Evolutionary conservation across 2,888 invertebrate genomes (phyloP).

Genomic region (Caenorhabditis auriculariae): DNA sequence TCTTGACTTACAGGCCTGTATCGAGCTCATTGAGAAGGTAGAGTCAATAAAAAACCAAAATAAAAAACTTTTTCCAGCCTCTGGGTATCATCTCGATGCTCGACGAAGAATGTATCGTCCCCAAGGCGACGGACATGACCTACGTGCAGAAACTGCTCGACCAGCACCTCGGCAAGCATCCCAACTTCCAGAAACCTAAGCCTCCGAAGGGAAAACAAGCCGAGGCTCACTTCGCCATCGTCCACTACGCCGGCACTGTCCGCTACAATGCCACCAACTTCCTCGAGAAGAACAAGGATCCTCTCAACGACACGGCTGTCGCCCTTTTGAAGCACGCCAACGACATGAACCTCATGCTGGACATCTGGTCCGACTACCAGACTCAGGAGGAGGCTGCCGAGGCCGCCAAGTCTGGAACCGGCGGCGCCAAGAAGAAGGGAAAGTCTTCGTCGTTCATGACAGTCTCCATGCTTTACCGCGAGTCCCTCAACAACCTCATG

Average conservation of each 20-base stretch:
- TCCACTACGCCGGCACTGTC: slow-evolving; percentile 97
- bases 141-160: slow-evolving; percentile 98
- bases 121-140: slow-evolving; percentile 97
- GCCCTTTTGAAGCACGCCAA: slow-evolving; percentile 62
- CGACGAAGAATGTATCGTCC: slow-evolving; percentile 99
- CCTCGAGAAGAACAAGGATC: slow-evolving; percentile 70
- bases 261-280: slow-evolving; percentile 67
- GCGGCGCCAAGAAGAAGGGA: slow-evolving; percentile 54
- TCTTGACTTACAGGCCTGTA: slow-evolving; percentile 92
- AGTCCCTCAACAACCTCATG: slow-evolving; percentile 89
- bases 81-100: slow-evolving; percentile 99
- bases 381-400: slow-evolving; percentile 63
- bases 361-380: slow-evolving; percentile 66
- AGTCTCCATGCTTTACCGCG: slow-evolving; percentile 95
- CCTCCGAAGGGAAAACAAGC: slow-evolving; percentile 71
- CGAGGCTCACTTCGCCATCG: slow-evolving; percentile 96
- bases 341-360: slow-evolving; percentile 78
- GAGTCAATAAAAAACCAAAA: background rate
- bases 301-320: slow-evolving; percentile 67
- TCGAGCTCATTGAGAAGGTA: slow-evolving; percentile 89
- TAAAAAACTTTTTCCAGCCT: slow-evolving; percentile 72
- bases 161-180: slow-evolving; percentile 92
- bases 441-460: slow-evolving; percentile 74
- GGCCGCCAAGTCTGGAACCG: slow-evolving; percentile 54
- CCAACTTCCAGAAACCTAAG: slow-evolving; percentile 94